A percentile compares a stretch with the other conserved stretches of the same genome.
Evolutionary conservation across 2,888 invertebrate species (phyloP).

Genomic region (Tenthredo scrophulariae): DNA sequence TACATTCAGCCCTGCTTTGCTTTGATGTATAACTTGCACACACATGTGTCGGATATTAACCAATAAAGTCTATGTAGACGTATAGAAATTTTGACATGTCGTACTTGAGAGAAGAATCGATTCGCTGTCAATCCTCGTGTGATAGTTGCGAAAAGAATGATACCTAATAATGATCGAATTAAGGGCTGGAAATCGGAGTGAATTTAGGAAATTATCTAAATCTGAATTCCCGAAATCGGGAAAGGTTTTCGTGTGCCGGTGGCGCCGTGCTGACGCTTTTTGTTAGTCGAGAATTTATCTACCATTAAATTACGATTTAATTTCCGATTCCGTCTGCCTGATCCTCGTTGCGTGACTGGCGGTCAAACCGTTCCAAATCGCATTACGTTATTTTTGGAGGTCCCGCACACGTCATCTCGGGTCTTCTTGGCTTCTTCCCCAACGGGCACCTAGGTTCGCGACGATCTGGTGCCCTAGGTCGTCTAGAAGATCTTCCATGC

Average conservation of each 20-base stretch:
- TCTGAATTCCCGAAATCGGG: not conserved
- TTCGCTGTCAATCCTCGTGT: not conserved
- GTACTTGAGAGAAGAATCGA: not conserved
- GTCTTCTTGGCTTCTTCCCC: constrained; percentile 7
- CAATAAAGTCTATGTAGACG: not conserved
- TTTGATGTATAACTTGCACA: not conserved
- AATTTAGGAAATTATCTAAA: constrained; percentile 5
- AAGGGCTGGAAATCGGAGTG: not conserved
- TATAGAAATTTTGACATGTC: not conserved
- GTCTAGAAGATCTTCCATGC: not conserved
- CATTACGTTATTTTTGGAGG: constrained; percentile 51
- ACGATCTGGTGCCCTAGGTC: constrained; percentile 26
- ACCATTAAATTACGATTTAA: constrained; percentile 60
- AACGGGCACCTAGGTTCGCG: constrained; percentile 23
- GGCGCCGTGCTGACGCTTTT: constrained; percentile 57
- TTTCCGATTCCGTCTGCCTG: constrained; percentile 52
- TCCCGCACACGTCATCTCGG: constrained; percentile 20
- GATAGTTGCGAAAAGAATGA: not conserved
- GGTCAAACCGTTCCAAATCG: constrained; percentile 53
- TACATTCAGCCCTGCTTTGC: not conserved
- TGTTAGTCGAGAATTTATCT: constrained; percentile 60
- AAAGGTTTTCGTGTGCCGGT: constrained; percentile 45
- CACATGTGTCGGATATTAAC: not conserved
- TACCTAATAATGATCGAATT: not conserved
- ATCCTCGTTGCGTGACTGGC: constrained; percentile 49